Base-by-base conservation (phyloP, 2,113 vertebrate genomes). In the Bolborhynchus lineola region DNA sequence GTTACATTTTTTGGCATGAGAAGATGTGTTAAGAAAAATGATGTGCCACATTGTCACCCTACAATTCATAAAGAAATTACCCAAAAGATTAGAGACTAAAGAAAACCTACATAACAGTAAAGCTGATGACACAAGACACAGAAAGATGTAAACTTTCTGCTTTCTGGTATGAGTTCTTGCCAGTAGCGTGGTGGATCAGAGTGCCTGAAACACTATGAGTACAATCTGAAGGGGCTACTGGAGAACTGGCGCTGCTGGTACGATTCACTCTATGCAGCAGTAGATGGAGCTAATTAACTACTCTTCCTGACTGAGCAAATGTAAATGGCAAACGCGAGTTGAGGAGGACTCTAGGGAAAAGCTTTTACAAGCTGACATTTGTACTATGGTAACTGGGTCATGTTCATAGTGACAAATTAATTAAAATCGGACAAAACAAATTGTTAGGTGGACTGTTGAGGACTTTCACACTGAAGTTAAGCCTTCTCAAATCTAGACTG, bases 221-320 rank as follows among this genome's bases (percentile, higher is more conserved):
- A 8, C n/a, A 6, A 35, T 10, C 11, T 4, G 64, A 29, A 82
- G 37, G 50, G 82, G 57, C 57, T 28, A 6, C 47, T 24, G 92
- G 57, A n/a, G 62, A 33, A 1, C 50, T 13, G 87, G 35, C 0
- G 2, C 49, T 52, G 82, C 67, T 47, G 47, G 63, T 31, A 80
- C 94, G 85, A 11, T 96, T 95, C 93, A 9, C 71, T 21, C 37
- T 35, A 2, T 10, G 63, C 70, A 92, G 92, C 95, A 42, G 94
- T 55, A 96, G 92, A 85, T 95, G 96, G 95, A 95, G 94, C 95
- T 92, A 82, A 96, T 80, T 91, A 95, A 93, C 95, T 95, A 41
- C 89, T 88, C 91, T 96, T 88, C 65, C 33, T 47, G 88, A 19
- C 0, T 2, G 33, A 68, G 39, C 49, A 8, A 42, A 52, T 19